These are phyloP conservation scores for Drosophila conformis DNA, from an alignment of 2,888 invertebrate genomes.

Conservation along the genomic window DNA sequence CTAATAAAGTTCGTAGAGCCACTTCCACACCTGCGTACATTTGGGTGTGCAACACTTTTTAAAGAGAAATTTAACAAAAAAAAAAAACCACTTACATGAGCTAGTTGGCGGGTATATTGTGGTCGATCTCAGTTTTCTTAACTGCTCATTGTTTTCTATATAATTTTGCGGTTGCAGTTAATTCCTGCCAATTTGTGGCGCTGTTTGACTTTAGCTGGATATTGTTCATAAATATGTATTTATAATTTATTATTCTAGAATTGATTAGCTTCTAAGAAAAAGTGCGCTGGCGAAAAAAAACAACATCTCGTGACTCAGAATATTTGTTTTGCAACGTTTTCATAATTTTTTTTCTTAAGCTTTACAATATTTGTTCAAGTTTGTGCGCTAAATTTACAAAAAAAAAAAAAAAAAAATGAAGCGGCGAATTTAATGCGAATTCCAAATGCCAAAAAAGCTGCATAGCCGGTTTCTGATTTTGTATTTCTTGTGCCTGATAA, in stretches of 20 bases:
- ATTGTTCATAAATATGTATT: slow-evolving; percentile 15
- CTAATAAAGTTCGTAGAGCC: not conserved
- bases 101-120: not conserved
- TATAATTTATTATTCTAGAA: slow-evolving; percentile 19
- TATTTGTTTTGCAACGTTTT: slow-evolving; percentile 28
- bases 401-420: slow-evolving; percentile 25
- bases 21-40: not conserved
- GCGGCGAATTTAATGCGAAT: slow-evolving; percentile 11
- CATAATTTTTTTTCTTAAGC: not conserved
- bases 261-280: slow-evolving; percentile 10
- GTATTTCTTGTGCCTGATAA: slow-evolving; percentile 17
- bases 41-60: not conserved
- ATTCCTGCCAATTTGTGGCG: not conserved
- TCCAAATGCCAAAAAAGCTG: slow-evolving; percentile 68
- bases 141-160: not conserved
- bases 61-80: not conserved
- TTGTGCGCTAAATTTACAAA: slow-evolving; percentile 39
- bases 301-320: slow-evolving; percentile 52
- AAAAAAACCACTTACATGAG: not conserved
- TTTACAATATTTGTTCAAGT: slow-evolving; percentile 19
- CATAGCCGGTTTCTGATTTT: slow-evolving; percentile 58
- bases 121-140: not conserved
- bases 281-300: not conserved
- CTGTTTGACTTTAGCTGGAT: not conserved
- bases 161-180: not conserved